Conservation (phyloP, 2,888 invertebrate genomes). For the Apotomis capreana region DNA sequence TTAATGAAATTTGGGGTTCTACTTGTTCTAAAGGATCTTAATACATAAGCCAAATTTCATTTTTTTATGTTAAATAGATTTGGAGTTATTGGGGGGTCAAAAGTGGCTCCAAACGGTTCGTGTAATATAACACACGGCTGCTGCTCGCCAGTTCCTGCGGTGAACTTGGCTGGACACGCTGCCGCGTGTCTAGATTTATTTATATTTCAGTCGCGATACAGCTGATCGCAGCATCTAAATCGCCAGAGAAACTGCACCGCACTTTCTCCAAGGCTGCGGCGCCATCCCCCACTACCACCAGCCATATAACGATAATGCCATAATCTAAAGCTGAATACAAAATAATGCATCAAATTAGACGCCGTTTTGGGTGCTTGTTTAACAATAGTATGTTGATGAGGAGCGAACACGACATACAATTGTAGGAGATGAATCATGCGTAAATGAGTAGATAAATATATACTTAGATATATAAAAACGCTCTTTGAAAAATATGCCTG, state of each 20-base stretch:
- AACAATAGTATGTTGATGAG: constrained; percentile 8
- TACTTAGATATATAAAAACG: no score
- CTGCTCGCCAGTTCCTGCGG: no score
- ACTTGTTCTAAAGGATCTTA: no score
- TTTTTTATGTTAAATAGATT: no score
- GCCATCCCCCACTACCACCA: constrained; percentile 19
- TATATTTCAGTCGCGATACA: constrained; percentile 5
- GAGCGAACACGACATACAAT: background rate
- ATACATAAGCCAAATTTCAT: no score
- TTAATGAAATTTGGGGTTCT: no score
- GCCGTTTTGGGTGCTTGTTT: constrained; percentile 2
- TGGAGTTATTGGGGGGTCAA: no score
- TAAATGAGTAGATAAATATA: background rate
- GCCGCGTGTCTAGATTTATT: no score
- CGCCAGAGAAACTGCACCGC: constrained; percentile 37
- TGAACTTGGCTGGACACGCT: no score
- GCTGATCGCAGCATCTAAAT: constrained; percentile 25
- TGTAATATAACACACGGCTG: no score
- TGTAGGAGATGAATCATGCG: background rate
- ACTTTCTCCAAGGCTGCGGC: constrained; percentile 39
- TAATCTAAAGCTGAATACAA: constrained; percentile 34
- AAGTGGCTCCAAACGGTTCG: no score
- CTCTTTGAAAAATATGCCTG: no score
- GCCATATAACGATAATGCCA: constrained; percentile 31
- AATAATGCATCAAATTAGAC: constrained; percentile 17